A percentile compares a stretch with the other conserved stretches of the same genome.
These are phyloP conservation scores for Melikaiella ostensackeni DNA, from an alignment of 2,888 invertebrate genomes.

Conservation along the genomic window DNA sequence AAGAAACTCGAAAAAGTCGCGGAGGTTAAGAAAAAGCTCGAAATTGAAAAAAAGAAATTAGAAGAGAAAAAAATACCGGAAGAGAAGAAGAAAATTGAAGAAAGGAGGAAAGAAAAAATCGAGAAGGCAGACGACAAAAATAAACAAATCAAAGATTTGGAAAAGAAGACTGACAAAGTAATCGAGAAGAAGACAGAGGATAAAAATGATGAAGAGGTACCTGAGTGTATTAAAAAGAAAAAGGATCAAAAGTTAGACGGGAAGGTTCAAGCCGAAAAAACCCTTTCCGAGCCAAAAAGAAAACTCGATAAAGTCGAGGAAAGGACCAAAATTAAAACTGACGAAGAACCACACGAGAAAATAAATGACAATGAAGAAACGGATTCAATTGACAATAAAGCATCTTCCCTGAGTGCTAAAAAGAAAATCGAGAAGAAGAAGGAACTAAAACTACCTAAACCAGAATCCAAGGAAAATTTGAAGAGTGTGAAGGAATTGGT, in stretches of 20 bases:
- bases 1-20: constrained; percentile 67
- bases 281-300: constrained; percentile 59
- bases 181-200: constrained; percentile 65
- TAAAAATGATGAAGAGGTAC: constrained; percentile 55
- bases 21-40: constrained; percentile 62
- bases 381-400: constrained; percentile 52
- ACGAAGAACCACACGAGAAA: constrained; percentile 51
- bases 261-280: constrained; percentile 62
- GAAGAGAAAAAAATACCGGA: constrained; percentile 62
- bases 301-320: constrained; percentile 55
- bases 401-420: constrained; percentile 56
- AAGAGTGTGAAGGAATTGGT: constrained; percentile 60
- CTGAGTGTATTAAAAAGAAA: constrained; percentile 60
- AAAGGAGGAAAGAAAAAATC: constrained; percentile 64
- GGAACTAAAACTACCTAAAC: constrained; percentile 64
- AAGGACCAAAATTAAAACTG: constrained; percentile 54
- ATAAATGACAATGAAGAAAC: constrained; percentile 52
- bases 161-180: constrained; percentile 55
- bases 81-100: constrained; percentile 63
- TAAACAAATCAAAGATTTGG: constrained; percentile 57
- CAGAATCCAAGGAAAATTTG: constrained; percentile 65
- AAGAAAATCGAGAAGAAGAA: constrained; percentile 71
- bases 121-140: constrained; percentile 65
- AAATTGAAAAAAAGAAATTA: constrained; percentile 61
- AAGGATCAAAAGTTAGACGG: constrained; percentile 62